These are phyloP conservation scores for Cyphomyrus plagiostoma DNA, from an alignment of 2,113 vertebrate genomes.

Conservation along the genomic window DNA sequence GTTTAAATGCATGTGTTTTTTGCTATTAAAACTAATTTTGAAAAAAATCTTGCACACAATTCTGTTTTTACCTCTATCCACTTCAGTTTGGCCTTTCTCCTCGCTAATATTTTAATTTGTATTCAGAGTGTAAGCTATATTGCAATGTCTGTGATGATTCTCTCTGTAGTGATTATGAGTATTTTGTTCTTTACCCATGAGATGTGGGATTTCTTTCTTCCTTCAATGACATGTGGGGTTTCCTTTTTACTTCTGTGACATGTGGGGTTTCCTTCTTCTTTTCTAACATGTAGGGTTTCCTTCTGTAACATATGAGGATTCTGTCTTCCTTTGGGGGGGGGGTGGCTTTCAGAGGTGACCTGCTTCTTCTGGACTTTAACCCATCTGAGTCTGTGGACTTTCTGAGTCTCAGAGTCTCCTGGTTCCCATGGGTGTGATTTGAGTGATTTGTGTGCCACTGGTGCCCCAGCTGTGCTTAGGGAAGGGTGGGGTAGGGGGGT, in stretches of 20 bases:
- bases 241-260: neutral
- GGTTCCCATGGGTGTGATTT: neutral
- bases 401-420: neutral
- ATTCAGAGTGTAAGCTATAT: neutral
- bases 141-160: neutral
- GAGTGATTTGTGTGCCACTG: neutral
- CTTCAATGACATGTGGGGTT: neutral
- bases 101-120: neutral
- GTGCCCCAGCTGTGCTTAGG: neutral
- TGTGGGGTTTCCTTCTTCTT: neutral
- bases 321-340: neutral
- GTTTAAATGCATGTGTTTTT: slow-evolving; percentile 8
- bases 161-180: neutral
- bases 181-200: neutral
- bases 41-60: neutral
- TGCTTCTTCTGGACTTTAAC: neutral
- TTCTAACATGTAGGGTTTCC: neutral
- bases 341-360: neutral
- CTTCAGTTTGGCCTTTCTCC: neutral
- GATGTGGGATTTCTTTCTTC: neutral
- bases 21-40: slow-evolving; percentile 19
- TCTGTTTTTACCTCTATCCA: neutral
- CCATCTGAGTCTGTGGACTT: neutral
- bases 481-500: neutral
- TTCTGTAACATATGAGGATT: neutral